Evolutionary conservation across 2,888 invertebrate species (phyloP).

Genomic region (Rotaria sp.): DNA sequence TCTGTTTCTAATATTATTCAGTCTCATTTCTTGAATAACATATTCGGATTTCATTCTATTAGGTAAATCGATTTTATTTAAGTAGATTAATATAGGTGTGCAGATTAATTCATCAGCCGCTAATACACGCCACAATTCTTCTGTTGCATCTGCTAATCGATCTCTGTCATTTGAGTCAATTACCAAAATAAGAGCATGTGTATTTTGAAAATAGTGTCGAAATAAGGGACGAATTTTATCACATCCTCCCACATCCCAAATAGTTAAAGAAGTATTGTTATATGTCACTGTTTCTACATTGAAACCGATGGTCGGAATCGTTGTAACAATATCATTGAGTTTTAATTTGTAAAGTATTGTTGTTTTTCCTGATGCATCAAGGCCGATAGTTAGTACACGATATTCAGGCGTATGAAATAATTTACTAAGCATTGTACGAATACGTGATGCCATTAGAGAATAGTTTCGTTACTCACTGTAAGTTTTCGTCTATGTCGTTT

Average conservation of each 20-base stretch:
- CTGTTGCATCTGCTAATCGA: neutral
- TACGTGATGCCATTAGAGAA: too few species aligned
- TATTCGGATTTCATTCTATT: neutral
- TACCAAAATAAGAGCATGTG: neutral
- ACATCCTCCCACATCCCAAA: neutral
- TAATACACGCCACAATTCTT: neutral
- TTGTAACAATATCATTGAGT: slow-evolving; percentile 95
- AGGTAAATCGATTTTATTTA: neutral
- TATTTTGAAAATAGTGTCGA: neutral
- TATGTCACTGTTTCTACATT: neutral
- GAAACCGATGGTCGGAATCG: slow-evolving; percentile 81
- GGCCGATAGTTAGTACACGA: too few species aligned
- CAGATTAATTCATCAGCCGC: neutral
- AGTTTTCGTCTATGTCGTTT: too few species aligned
- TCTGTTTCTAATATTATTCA: too few species aligned
- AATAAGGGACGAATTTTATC: neutral
- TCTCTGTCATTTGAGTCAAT: neutral
- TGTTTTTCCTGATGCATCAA: neutral
- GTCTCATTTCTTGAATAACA: too few species aligned
- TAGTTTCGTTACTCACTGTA: too few species aligned
- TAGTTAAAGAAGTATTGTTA: neutral
- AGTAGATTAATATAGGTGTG: neutral
- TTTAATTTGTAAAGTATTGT: slow-evolving; percentile 96
- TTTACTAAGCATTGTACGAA: too few species aligned
- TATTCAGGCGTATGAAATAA: too few species aligned